These are phyloP conservation scores for Lepidothrix coronata DNA, from an alignment of 2,113 vertebrate genomes.

Conservation along the genomic window DNA sequence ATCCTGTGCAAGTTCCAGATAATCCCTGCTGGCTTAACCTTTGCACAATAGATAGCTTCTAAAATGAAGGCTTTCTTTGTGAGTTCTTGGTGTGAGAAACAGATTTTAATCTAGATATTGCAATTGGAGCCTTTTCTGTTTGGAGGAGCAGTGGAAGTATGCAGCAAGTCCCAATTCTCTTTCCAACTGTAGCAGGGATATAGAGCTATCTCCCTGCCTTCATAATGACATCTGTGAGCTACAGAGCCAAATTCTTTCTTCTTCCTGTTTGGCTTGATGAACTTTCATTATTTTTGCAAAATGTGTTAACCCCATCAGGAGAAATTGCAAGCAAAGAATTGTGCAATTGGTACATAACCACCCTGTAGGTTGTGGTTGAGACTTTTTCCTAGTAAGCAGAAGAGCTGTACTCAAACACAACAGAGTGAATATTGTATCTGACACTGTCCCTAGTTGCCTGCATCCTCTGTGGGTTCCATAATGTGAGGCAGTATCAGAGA, in stretches of 20 bases:
- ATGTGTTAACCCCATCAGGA: neutral
- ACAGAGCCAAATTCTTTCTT: constrained; percentile 10
- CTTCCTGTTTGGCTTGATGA: neutral
- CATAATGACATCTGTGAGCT: neutral
- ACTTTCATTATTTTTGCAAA: neutral
- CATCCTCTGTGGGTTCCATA: neutral
- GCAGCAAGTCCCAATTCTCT: neutral
- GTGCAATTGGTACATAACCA: neutral
- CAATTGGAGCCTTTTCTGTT: neutral
- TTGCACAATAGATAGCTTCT: neutral
- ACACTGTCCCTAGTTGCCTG: neutral
- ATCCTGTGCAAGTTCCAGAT: neutral
- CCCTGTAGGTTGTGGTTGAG: neutral
- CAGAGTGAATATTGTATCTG: neutral
- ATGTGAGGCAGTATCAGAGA: neutral
- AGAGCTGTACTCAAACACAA: neutral
- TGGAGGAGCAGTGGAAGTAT: neutral
- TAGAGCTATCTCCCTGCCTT: neutral
- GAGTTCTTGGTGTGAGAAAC: neutral
- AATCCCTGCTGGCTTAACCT: neutral
- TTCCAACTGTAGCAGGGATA: neutral
- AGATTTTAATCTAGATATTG: neutral
- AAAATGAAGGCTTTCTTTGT: neutral
- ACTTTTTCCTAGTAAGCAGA: neutral
- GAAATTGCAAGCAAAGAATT: neutral